phyloP scores from a whole-genome alignment of 2,888 invertebrate genomes.

The Torymus texanus region DNA sequence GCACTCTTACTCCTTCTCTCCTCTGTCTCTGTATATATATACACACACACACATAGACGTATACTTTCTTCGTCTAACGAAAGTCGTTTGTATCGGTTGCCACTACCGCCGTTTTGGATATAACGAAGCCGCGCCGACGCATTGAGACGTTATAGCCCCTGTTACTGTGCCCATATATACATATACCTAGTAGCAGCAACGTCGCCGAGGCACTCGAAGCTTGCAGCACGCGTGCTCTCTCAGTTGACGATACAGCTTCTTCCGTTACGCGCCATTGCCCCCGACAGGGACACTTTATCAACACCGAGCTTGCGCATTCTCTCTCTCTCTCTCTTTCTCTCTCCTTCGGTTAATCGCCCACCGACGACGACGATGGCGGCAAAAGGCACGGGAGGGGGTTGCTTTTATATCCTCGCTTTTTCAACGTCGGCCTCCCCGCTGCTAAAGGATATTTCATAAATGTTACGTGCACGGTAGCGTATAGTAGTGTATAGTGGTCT shows the following conservation, averaged over 20 bases:
- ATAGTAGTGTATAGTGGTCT: too few species aligned
- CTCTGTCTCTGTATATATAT: too few species aligned
- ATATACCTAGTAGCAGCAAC: neutral
- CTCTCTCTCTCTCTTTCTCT: slow-evolving; percentile 6
- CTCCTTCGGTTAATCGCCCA: slow-evolving; percentile 44
- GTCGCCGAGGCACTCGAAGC: slow-evolving; percentile 40
- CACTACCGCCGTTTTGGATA: neutral
- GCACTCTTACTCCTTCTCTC: neutral
- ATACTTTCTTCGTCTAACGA: too few species aligned
- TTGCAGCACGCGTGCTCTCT: slow-evolving; percentile 51
- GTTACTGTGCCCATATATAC: neutral
- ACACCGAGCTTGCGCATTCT: slow-evolving; percentile 48
- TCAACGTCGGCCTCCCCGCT: slow-evolving; percentile 35
- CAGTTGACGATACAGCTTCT: slow-evolving; percentile 63
- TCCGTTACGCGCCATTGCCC: slow-evolving; percentile 69
- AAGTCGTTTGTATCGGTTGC: too few species aligned
- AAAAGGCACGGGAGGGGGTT: slow-evolving; percentile 13
- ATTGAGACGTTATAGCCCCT: slow-evolving; percentile 42
- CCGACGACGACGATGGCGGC: slow-evolving; percentile 4
- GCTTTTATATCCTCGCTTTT: slow-evolving; percentile 46
- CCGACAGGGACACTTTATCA: slow-evolving; percentile 68
- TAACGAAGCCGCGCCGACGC: slow-evolving; percentile 37
- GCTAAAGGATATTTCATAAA: slow-evolving; percentile 29
- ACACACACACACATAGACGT: too few species aligned
- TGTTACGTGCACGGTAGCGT: neutral